phyloP scores from a whole-genome alignment of 2,888 invertebrate species.

The Rhingia rostrata region DNA sequence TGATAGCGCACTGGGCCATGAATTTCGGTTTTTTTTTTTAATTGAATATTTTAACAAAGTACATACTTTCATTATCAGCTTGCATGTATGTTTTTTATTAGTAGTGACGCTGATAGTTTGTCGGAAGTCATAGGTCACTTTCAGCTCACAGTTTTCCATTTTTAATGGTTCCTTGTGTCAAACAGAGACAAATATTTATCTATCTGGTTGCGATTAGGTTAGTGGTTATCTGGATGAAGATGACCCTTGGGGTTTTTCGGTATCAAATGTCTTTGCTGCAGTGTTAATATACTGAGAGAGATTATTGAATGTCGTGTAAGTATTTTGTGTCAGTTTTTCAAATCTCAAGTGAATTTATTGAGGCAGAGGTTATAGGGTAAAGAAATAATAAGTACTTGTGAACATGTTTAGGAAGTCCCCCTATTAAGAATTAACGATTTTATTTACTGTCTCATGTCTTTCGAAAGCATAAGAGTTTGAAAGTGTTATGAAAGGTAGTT shows the following conservation, averaged over 20 bases:
- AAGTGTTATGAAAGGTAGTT: no score
- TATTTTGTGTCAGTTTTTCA: background rate
- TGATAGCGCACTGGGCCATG: constrained; percentile 35
- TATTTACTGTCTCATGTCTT: no score
- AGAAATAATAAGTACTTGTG: background rate
- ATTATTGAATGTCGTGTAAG: background rate
- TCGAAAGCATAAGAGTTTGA: no score
- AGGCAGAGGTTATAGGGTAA: background rate
- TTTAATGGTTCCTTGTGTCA: background rate
- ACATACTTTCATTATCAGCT: constrained; percentile 16
- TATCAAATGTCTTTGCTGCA: background rate
- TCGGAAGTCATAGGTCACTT: constrained; percentile 10
- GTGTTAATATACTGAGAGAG: background rate
- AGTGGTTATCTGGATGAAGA: constrained; percentile 3
- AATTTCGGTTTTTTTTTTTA: background rate
- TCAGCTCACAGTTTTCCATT: background rate
- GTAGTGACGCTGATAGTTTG: constrained; percentile 28
- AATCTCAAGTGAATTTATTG: background rate
- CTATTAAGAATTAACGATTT: no score
- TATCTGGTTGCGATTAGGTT: background rate
- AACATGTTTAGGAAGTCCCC: no score
- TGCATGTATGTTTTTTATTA: background rate
- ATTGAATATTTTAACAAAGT: constrained; percentile 21
- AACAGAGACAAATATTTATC: background rate
- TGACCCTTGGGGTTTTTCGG: background rate